Conservation (phyloP, 1,140 invertebrate genomes). For the Aphidius ervi region DNA sequence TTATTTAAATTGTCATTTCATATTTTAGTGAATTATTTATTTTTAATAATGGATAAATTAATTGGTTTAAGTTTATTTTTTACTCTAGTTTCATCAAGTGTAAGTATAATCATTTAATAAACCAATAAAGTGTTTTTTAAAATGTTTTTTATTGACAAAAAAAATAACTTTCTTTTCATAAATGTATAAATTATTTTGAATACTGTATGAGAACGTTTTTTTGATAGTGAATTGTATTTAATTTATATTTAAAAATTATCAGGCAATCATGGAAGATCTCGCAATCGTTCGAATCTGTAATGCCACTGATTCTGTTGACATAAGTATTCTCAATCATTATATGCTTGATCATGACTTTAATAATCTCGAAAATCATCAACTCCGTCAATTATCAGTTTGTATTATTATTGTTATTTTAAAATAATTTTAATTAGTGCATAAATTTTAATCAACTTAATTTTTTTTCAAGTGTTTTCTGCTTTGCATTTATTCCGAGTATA, state of each 20-base stretch:
- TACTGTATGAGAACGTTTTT: too few species aligned
- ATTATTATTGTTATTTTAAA: slow-evolving; percentile 4
- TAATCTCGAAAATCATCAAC: slow-evolving; percentile 11
- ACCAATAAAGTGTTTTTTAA: not conserved
- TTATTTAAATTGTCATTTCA: too few species aligned
- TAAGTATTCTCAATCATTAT: slow-evolving; percentile 22
- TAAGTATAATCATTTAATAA: slow-evolving; percentile 1
- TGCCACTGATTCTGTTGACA: slow-evolving; percentile 21
- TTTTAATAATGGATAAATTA: not conserved
- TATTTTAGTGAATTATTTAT: too few species aligned
- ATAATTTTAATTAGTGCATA: not conserved
- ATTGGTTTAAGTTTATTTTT: slow-evolving; percentile 8
- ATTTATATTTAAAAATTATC: not conserved
- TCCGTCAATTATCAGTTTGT: slow-evolving; percentile 10
- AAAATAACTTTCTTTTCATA: not conserved
- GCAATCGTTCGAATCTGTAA: slow-evolving; percentile 26
- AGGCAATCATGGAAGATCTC: slow-evolving; percentile 23
- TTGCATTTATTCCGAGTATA: slow-evolving; percentile 25
- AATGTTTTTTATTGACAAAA: not conserved
- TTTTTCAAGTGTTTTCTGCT: slow-evolving; percentile 24
- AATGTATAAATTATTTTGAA: too few species aligned
- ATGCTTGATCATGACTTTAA: slow-evolving; percentile 25
- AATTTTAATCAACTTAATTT: slow-evolving; percentile 14
- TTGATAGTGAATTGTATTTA: too few species aligned
- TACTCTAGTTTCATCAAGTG: not conserved